Evolutionary conservation across 2,113 vertebrate species (phyloP).

Genomic region (Rhea americana): DNA sequence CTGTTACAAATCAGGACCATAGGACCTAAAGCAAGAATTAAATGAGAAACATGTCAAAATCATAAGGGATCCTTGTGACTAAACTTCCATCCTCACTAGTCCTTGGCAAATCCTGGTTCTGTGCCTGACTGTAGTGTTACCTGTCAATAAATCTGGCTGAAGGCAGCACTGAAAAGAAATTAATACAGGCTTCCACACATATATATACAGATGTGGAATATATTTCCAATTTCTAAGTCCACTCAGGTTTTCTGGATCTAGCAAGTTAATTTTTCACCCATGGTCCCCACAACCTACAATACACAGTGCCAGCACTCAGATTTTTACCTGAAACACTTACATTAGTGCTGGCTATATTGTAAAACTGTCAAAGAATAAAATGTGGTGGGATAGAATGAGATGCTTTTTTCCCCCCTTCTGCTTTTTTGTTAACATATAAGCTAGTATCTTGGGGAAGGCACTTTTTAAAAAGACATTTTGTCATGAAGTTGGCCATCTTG

Average conservation of each 20-base stretch:
- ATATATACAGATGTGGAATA: not conserved
- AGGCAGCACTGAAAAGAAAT: not conserved
- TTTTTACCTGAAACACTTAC: rapidly evolving
- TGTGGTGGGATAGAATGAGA: not conserved
- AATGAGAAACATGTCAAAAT: not conserved
- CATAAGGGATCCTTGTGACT: not conserved
- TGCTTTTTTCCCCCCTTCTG: no score
- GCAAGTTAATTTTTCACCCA: not conserved
- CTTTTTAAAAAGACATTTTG: not conserved
- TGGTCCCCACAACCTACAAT: not conserved
- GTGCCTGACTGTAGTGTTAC: not conserved
- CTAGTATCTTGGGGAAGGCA: no score
- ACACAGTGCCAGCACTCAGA: not conserved
- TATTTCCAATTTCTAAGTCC: not conserved
- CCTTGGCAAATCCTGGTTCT: not conserved
- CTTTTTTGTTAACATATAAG: not conserved
- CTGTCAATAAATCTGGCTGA: not conserved
- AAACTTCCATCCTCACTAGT: not conserved
- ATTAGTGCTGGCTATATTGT: rapidly evolving
- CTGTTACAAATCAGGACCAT: not conserved
- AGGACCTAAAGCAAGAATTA: not conserved
- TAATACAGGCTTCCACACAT: not conserved
- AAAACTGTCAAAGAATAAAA: not conserved
- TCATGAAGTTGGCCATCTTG: no score
- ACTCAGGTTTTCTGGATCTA: rapidly evolving